phyloP scores from a whole-genome alignment of 2,797 vertebrate genomes.

The Zalophus californianus region DNA sequence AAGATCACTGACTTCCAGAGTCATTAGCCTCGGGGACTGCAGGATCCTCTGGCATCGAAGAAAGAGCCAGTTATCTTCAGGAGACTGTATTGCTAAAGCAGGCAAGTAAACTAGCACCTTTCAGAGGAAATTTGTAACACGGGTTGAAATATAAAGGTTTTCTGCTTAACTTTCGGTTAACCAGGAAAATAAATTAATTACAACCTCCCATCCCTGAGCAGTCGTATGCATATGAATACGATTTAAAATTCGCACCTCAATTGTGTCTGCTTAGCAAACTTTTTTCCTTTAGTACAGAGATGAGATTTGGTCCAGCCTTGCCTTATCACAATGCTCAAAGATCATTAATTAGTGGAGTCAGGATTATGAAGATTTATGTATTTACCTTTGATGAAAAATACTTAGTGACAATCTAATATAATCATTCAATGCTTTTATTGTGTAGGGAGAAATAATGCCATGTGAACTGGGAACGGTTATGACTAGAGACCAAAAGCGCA shows the following conservation, averaged over 20 bases:
- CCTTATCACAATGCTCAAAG: neutral
- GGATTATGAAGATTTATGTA: constrained; percentile 54
- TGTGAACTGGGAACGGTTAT: constrained; percentile 41
- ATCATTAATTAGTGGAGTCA: constrained; percentile 56
- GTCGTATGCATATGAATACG: neutral
- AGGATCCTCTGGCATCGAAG: neutral
- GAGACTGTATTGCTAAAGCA: constrained; percentile 20
- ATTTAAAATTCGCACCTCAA: constrained; percentile 9
- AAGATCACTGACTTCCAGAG: constrained; percentile 51
- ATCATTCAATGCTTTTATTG: constrained; percentile 37
- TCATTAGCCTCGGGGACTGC: neutral
- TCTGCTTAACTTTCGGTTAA: constrained; percentile 54
- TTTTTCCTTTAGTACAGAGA: constrained; percentile 9
- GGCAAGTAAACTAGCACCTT: constrained; percentile 51
- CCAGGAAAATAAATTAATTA: constrained; percentile 60
- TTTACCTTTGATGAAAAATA: constrained; percentile 41
- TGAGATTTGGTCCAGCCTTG: neutral
- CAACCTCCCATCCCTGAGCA: neutral
- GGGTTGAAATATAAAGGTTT: constrained; percentile 32
- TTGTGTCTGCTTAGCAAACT: neutral
- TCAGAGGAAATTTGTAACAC: constrained; percentile 1
- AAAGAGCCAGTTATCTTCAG: constrained; percentile 54
- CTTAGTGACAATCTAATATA: constrained; percentile 24
- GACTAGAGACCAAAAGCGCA: neutral
- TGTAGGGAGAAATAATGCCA: constrained; percentile 36